Conservation (phyloP, 2,113 vertebrate genomes). For the Coreoperca whiteheadi region DNA sequence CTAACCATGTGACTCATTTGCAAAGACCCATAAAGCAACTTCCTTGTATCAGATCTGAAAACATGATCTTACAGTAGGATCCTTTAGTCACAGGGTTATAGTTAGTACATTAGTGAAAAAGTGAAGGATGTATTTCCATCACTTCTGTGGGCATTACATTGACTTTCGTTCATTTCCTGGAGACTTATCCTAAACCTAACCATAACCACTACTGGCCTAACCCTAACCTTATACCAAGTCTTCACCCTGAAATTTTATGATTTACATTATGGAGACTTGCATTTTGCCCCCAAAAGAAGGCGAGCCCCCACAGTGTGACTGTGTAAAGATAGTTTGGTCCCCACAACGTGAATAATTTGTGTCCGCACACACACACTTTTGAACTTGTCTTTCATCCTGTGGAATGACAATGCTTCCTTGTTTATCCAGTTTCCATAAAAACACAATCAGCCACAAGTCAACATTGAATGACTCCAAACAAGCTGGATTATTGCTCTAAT, state of each 20-base stretch:
- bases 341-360: no score
- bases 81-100: background rate
- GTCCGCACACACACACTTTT: background rate
- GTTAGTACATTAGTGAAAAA: background rate
- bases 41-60: constrained; percentile 13
- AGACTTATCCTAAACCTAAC: no score
- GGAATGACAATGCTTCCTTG: constrained; percentile 54
- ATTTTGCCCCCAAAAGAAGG: no score
- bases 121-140: background rate
- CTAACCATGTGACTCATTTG: constrained; percentile 44
- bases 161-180: no score
- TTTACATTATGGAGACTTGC: no score
- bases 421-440: constrained; percentile 70
- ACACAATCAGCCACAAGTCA: constrained; percentile 73
- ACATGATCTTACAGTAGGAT: background rate
- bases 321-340: no score
- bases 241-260: no score
- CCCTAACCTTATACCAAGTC: no score
- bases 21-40: background rate
- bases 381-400: constrained; percentile 52
- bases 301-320: no score
- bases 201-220: no score
- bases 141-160: no score
- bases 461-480: constrained; percentile 79
- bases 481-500: constrained; percentile 82